Evolutionary conservation across 1,140 invertebrate genomes (phyloP).

Genomic region (Metaphire vulgaris): DNA sequence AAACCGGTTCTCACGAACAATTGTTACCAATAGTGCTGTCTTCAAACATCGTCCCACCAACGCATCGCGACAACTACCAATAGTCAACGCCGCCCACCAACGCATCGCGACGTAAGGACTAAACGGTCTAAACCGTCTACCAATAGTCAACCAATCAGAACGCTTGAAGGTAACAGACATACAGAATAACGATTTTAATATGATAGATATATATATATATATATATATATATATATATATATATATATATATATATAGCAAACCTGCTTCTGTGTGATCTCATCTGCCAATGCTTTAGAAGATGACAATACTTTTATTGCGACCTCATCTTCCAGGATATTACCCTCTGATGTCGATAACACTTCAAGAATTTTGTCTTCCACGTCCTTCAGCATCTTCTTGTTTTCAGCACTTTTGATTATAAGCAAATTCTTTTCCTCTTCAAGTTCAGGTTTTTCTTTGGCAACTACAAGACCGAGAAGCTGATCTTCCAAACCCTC

Average conservation of each 20-base stretch:
- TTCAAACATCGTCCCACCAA: too few relatives aligned
- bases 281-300: slow-evolving; percentile 66
- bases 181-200: too few relatives aligned
- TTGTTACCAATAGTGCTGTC: too few relatives aligned
- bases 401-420: slow-evolving; percentile 80
- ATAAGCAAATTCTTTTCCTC: slow-evolving; percentile 88
- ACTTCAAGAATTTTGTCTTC: slow-evolving; percentile 83
- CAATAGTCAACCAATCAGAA: too few relatives aligned
- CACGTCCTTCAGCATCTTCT: slow-evolving; percentile 79
- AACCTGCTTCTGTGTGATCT: slow-evolving; percentile 62
- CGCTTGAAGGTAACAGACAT: too few relatives aligned
- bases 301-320: slow-evolving; percentile 86
- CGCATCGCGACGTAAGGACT: too few relatives aligned
- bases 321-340: slow-evolving; percentile 92
- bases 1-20: too few relatives aligned
- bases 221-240: too few relatives aligned
- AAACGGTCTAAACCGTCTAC: too few relatives aligned
- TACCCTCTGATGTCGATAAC: slow-evolving; percentile 62
- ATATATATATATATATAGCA: neutral
- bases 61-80: too few relatives aligned
- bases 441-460: slow-evolving; percentile 80
- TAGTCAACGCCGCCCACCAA: too few relatives aligned
- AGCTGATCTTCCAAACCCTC: slow-evolving; percentile 84
- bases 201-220: too few relatives aligned
- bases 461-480: slow-evolving; percentile 78